Percentiles rank a stretch among this genome's conserved stretches.
These are phyloP conservation scores for Stictonetta naevosa DNA, from an alignment of 2,113 vertebrate species.

Conservation along the genomic window DNA sequence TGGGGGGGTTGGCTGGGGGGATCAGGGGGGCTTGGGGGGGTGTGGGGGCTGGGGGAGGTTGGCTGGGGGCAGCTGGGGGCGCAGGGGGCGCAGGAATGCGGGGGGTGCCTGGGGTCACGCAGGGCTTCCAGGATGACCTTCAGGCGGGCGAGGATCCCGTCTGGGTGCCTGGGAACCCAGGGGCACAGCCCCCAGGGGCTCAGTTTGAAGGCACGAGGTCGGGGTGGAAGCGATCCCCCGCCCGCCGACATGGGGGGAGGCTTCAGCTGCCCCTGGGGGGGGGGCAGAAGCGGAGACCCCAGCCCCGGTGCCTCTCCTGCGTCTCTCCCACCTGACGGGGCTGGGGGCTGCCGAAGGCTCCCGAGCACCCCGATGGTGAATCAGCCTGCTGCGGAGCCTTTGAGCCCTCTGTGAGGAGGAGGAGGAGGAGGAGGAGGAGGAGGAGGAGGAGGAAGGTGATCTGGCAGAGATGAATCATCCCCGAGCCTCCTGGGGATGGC, in stretches of 20 bases:
- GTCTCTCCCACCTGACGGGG: background rate
- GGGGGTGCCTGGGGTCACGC: too few species aligned
- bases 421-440: slow-evolving; percentile 6
- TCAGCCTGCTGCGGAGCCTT: background rate
- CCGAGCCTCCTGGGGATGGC: background rate
- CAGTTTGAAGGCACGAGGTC: background rate
- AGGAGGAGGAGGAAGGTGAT: background rate
- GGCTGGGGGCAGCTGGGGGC: too few species aligned
- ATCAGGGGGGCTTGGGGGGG: too few species aligned
- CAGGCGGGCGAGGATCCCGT: background rate
- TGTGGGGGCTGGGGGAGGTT: too few species aligned
- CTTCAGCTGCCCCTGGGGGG: rapidly evolving
- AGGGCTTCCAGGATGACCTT: background rate
- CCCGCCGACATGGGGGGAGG: rapidly evolving
- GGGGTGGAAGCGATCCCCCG: background rate
- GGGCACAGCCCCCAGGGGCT: background rate
- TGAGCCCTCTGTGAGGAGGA: background rate
- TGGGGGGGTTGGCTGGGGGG: too few species aligned
- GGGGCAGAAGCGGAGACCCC: background rate
- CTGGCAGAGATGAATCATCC: background rate
- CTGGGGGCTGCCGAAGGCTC: too few species aligned
- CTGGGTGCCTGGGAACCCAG: background rate
- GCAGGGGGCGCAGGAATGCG: too few species aligned
- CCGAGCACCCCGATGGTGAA: background rate
- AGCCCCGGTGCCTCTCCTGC: too few species aligned